Evolutionary conservation across 2,888 invertebrate genomes (phyloP).

Genomic region (Orthosia gothica): DNA sequence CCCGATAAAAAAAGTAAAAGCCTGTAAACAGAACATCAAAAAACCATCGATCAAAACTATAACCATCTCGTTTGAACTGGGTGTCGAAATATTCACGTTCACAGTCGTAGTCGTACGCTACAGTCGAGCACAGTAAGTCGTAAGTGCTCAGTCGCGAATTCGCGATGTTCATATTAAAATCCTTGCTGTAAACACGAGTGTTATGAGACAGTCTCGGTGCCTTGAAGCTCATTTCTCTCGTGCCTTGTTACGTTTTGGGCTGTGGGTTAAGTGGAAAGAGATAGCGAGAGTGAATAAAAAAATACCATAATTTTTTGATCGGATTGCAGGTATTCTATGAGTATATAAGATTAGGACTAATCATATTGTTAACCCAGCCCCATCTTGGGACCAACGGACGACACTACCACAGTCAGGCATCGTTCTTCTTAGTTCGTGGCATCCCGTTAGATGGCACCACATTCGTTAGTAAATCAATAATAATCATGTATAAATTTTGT

Average conservation of each 20-base stretch:
- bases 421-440: too few species aligned
- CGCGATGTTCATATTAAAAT: constrained; percentile 71
- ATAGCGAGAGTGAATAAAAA: constrained; percentile 4
- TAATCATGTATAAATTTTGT: too few species aligned
- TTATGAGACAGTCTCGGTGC: constrained; percentile 67
- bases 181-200: constrained; percentile 60
- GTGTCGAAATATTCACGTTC: constrained; percentile 43
- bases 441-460: too few species aligned
- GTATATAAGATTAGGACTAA: too few species aligned
- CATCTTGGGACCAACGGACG: too few species aligned
- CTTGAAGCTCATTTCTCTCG: constrained; percentile 73
- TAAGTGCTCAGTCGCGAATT: constrained; percentile 26
- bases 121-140: constrained; percentile 16
- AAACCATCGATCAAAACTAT: constrained; percentile 26
- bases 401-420: too few species aligned
- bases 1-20: too few species aligned
- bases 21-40: neutral
- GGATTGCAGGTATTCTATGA: too few species aligned
- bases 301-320: too few species aligned
- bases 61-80: constrained; percentile 7
- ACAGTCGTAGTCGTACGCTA: constrained; percentile 3
- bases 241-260: constrained; percentile 67
- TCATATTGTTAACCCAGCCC: too few species aligned
- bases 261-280: constrained; percentile 38
- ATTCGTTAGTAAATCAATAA: too few species aligned